Conservation (phyloP, 2,888 invertebrate genomes). For the Pollenia griseotomentosa region DNA sequence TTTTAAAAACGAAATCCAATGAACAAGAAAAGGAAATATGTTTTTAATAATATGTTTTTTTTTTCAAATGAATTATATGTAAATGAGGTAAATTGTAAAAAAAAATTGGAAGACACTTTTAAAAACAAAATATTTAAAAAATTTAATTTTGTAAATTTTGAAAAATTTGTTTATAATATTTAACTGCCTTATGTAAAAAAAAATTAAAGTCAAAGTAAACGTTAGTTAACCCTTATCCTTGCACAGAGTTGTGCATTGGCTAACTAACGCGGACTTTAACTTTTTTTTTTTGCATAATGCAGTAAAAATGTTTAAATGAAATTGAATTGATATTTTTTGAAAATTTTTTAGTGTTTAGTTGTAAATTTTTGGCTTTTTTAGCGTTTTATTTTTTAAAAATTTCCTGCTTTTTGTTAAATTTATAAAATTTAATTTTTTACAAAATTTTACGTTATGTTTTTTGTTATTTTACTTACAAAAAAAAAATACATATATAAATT, state of each 20-base stretch:
- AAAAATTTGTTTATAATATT: too few species aligned
- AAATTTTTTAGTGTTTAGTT: constrained; percentile 28
- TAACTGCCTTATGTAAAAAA: too few species aligned
- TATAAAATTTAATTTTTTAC: constrained; percentile 39
- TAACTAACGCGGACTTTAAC: too few species aligned
- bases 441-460: constrained; percentile 77
- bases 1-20: background rate
- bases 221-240: too few species aligned
- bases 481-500: background rate
- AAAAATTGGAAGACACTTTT: too few species aligned
- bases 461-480: constrained; percentile 49
- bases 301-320: constrained; percentile 9
- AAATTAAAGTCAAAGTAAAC: too few species aligned
- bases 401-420: constrained; percentile 27
- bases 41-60: background rate
- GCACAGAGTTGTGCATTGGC: too few species aligned
- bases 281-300: too few species aligned
- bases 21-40: background rate
- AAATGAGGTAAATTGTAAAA: too few species aligned
- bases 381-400: background rate
- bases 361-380: constrained; percentile 50
- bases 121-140: too few species aligned
- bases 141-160: too few species aligned
- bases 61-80: too few species aligned
- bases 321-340: constrained; percentile 43